phyloP scores from a whole-genome alignment of 2,888 invertebrate species.

The Alsophila aescularia region DNA sequence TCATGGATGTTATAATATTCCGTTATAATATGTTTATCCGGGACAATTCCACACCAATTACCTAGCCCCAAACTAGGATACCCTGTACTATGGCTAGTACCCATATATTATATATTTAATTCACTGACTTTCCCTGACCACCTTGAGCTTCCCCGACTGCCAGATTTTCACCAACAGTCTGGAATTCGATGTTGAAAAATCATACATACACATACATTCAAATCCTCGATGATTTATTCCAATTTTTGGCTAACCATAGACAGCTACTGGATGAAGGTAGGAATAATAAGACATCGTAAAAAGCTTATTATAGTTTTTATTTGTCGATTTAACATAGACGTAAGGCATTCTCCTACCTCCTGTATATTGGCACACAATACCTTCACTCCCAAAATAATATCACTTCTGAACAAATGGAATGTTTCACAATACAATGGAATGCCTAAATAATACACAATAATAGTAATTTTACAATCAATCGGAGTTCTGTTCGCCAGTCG shows the following conservation, averaged over 20 bases:
- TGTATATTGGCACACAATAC: constrained; percentile 80
- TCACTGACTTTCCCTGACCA: too few species aligned
- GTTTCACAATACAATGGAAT: constrained; percentile 69
- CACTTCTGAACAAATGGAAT: constrained; percentile 75
- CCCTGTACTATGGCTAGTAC: too few species aligned
- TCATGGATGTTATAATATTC: too few species aligned
- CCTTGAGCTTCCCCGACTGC: too few species aligned
- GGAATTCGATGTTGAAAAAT: too few species aligned
- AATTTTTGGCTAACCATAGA: background rate
- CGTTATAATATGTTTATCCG: too few species aligned
- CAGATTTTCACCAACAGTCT: too few species aligned
- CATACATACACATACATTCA: too few species aligned
- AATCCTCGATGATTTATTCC: too few species aligned
- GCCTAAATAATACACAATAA: constrained; percentile 52
- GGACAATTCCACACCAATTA: too few species aligned
- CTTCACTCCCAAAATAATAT: constrained; percentile 68
- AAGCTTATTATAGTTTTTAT: constrained; percentile 83
- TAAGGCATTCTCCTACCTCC: constrained; percentile 79
- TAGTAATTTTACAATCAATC: constrained; percentile 46
- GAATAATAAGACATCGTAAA: constrained; percentile 63
- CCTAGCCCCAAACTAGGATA: too few species aligned
- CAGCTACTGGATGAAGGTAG: background rate
- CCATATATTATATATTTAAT: too few species aligned
- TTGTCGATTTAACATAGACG: constrained; percentile 83
- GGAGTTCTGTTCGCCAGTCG: constrained; percentile 58